A percentile compares a stretch with the other conserved stretches of the same genome.
These are phyloP conservation scores for Dione vanillae DNA, from an alignment of 2,888 invertebrate genomes.

Conservation along the genomic window DNA sequence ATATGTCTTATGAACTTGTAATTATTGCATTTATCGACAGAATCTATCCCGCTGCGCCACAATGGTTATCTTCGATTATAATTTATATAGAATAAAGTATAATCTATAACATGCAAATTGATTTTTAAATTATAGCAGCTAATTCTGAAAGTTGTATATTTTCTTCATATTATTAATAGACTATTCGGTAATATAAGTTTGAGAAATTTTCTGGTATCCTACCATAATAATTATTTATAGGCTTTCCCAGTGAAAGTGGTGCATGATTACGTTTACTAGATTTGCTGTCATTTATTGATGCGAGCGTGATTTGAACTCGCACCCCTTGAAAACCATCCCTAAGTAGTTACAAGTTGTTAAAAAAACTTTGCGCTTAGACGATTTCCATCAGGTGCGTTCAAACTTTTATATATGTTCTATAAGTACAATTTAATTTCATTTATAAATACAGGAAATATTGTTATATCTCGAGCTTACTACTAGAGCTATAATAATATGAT, in stretches of 20 bases:
- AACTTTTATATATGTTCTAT: too few species aligned
- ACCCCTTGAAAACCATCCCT: too few species aligned
- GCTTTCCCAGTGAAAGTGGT: slow-evolving; percentile 23
- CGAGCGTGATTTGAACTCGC: too few species aligned
- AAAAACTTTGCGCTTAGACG: too few species aligned
- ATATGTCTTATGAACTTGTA: too few species aligned
- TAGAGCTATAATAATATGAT: slow-evolving; percentile 2
- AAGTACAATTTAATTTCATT: neutral
- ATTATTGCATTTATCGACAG: too few species aligned
- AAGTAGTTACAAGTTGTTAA: too few species aligned
- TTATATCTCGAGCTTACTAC: slow-evolving; percentile 3
- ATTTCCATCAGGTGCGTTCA: too few species aligned
- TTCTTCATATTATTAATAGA: slow-evolving; percentile 25
- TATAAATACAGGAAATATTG: neutral
- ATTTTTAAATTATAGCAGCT: slow-evolving; percentile 15
- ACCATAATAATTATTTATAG: slow-evolving; percentile 12
- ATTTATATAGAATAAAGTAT: too few species aligned
- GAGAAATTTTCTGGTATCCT: slow-evolving; percentile 28
- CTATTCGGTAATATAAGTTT: slow-evolving; percentile 23
- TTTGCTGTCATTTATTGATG: neutral
- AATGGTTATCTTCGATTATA: too few species aligned
- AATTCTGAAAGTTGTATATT: slow-evolving; percentile 27
- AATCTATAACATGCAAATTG: too few species aligned
- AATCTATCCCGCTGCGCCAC: too few species aligned
- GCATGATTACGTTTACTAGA: slow-evolving; percentile 5